These are phyloP conservation scores for Okapia johnstoni DNA, from an alignment of 2,113 vertebrate genomes.

Conservation along the genomic window DNA sequence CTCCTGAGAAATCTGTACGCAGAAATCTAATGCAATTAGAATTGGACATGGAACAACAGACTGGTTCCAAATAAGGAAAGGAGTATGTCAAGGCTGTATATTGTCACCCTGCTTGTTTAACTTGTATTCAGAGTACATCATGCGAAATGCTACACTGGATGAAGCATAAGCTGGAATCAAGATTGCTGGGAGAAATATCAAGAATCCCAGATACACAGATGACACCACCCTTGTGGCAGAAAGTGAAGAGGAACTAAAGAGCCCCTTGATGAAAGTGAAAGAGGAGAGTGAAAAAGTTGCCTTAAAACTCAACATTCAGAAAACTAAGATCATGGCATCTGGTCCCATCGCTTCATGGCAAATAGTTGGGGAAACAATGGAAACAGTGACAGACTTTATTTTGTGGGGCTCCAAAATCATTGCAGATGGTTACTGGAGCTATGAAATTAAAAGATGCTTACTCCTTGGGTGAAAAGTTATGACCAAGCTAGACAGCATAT, in stretches of 20 bases:
- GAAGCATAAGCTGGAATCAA: background rate
- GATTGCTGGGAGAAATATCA: background rate
- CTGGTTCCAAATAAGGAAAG: background rate
- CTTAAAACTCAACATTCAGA: background rate
- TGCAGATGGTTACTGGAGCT: background rate
- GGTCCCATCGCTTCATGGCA: background rate
- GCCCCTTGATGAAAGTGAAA: background rate
- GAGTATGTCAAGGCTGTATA: background rate
- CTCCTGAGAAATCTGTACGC: background rate
- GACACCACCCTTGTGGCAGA: background rate
- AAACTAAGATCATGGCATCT: background rate
- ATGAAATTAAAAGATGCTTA: background rate
- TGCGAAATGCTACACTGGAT: accelerated
- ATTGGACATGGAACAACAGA: background rate
- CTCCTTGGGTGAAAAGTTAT: background rate
- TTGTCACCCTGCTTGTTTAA: background rate
- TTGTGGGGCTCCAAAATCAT: background rate
- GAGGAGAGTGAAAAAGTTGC: background rate
- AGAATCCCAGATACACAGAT: background rate
- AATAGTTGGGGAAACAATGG: background rate
- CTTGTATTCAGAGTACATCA: background rate
- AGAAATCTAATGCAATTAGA: background rate
- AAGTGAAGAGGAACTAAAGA: background rate
- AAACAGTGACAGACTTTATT: background rate
- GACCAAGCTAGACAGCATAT: background rate